Conservation (phyloP, 2,797 vertebrate genomes). For the Crax fasciolata region DNA sequence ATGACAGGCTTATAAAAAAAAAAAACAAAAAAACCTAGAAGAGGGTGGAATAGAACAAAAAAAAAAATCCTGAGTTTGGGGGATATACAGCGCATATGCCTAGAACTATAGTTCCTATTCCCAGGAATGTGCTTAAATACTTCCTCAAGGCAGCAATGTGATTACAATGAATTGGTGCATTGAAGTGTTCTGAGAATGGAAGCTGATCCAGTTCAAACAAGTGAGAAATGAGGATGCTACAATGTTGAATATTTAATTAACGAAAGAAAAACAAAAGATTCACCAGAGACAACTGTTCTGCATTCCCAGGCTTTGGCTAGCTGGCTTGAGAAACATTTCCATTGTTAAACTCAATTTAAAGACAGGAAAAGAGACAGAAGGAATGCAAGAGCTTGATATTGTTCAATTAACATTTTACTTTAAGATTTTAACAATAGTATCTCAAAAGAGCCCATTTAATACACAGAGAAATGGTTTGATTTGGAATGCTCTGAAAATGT, state of each 20-base stretch:
- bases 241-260: constrained; percentile 71
- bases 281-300: constrained; percentile 48
- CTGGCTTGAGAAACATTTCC: constrained; percentile 39
- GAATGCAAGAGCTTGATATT: not conserved
- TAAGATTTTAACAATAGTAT: not conserved
- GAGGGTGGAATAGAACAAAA: not conserved
- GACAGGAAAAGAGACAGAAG: not conserved
- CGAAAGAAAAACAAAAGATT: constrained; percentile 55
- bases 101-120: not conserved
- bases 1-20: not conserved
- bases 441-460: not conserved
- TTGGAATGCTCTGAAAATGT: constrained; percentile 21
- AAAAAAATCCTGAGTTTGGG: not conserved
- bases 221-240: constrained; percentile 66
- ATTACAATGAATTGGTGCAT: constrained; percentile 59
- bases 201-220: constrained; percentile 74
- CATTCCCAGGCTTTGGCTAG: constrained; percentile 28
- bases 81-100: not conserved
- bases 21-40: too few relatives aligned
- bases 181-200: constrained; percentile 55
- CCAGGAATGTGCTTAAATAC: constrained; percentile 13
- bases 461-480: not conserved
- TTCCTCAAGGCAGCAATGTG: constrained; percentile 38
- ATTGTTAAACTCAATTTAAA: constrained; percentile 47
- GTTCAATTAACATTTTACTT: constrained; percentile 43